A percentile compares a stretch with the other conserved stretches of the same genome.
phyloP scores from a whole-genome alignment of 2,113 vertebrate genomes.

The Pterocles burchelli region DNA sequence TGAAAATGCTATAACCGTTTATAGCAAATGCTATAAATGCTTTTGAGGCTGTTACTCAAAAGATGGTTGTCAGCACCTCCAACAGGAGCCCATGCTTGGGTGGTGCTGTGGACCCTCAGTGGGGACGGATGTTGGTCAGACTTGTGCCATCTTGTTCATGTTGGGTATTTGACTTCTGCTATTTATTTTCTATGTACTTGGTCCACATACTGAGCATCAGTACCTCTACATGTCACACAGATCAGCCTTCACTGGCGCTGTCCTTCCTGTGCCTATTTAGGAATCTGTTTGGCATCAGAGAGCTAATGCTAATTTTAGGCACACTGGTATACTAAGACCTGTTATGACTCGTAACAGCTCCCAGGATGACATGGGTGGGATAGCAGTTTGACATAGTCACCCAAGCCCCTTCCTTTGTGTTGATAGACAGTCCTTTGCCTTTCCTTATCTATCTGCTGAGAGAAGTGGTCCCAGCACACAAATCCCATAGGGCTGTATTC shows the following conservation, averaged over 20 bases:
- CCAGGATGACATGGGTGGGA: neutral
- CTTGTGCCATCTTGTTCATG: neutral
- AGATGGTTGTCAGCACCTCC: neutral
- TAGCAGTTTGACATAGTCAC: neutral
- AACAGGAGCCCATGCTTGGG: accelerated
- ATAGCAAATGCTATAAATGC: neutral
- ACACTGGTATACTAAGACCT: neutral
- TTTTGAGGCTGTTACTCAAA: neutral
- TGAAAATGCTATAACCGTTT: neutral
- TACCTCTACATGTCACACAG: neutral
- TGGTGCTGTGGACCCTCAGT: neutral
- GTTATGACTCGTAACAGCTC: neutral
- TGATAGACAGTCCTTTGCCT: neutral
- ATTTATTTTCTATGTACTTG: neutral
- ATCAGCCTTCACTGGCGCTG: neutral
- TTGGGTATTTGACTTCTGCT: neutral
- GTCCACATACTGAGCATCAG: neutral
- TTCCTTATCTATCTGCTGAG: neutral
- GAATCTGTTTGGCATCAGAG: neutral
- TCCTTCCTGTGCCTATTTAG: neutral
- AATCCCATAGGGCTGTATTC: neutral
- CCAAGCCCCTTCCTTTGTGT: accelerated
- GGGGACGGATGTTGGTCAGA: neutral
- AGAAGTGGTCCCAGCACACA: neutral
- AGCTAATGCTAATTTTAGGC: neutral